Evolutionary conservation across 2,888 invertebrate genomes (phyloP).

Genomic region (Malthinus flaveolus): DNA sequence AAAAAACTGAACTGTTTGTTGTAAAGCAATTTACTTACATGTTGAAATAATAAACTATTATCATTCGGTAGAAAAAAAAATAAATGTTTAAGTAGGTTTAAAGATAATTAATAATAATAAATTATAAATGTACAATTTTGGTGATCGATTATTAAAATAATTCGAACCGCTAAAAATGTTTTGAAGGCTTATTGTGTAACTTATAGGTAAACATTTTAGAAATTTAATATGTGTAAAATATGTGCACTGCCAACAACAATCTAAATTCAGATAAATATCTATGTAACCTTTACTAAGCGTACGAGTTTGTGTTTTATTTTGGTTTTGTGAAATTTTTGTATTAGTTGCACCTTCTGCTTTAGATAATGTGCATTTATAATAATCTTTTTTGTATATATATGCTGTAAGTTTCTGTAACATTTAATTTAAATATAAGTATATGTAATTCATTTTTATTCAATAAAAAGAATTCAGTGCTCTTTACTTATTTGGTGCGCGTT

Average conservation of each 20-base stretch:
- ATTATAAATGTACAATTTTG: conserved; percentile 25
- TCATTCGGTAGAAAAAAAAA: conserved; percentile 17
- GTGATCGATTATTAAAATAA: conserved; percentile 20
- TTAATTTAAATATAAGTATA: conserved; percentile 14
- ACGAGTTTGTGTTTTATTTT: conserved; percentile 14
- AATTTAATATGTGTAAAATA: conserved; percentile 40
- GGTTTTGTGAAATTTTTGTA: conserved; percentile 13
- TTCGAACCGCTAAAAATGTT: conserved; percentile 30
- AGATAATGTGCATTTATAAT: conserved; percentile 16
- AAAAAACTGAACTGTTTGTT: conserved; percentile 21
- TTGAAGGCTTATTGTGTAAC: conserved; percentile 32
- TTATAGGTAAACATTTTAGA: conserved; percentile 31
- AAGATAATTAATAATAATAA: conserved; percentile 13
- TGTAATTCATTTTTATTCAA: conserved; percentile 34
- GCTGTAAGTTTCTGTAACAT: conserved; percentile 11
- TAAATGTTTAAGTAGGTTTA: conserved; percentile 24
- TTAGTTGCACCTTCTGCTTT: conserved; percentile 14
- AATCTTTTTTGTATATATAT: conserved; percentile 22
- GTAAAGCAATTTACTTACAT: conserved; percentile 23
- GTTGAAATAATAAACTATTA: conserved; percentile 21
- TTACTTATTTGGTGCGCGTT: conserved; percentile 9
- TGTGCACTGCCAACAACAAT: conserved; percentile 46
- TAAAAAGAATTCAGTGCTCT: conserved; percentile 50
- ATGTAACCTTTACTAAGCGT: conserved; percentile 19
- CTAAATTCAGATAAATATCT: conserved; percentile 28